Evolutionary conservation across 2,888 invertebrate species (phyloP).

Genomic region (Lapara coniferarum): DNA sequence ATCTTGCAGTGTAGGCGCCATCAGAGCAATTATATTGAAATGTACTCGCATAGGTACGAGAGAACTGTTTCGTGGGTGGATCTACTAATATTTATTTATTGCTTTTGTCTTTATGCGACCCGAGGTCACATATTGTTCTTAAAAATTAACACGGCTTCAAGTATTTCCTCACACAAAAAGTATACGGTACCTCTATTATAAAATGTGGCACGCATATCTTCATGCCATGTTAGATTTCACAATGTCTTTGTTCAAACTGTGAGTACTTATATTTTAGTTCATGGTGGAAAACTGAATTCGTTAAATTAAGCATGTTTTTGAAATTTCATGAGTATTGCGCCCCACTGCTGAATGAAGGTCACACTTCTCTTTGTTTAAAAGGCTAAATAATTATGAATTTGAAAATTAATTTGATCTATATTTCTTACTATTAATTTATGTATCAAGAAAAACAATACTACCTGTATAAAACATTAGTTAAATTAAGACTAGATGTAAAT

Average conservation of each 20-base stretch:
- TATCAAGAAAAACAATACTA: too few relatives aligned
- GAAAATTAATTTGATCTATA: background rate
- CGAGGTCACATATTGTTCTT: constrained; percentile 33
- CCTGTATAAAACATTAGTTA: too few relatives aligned
- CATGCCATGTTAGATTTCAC: background rate
- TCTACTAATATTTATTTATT: constrained; percentile 63
- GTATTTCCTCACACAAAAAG: background rate
- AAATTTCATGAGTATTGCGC: background rate
- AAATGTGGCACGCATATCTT: background rate
- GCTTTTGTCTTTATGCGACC: constrained; percentile 60
- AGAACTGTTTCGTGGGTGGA: constrained; percentile 70
- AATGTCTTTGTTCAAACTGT: constrained; percentile 9
- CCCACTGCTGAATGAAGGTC: too few relatives aligned
- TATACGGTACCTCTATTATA: constrained; percentile 16
- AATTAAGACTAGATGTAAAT: too few relatives aligned
- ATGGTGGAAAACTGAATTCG: background rate
- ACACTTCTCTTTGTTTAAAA: too few relatives aligned
- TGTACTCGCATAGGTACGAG: constrained; percentile 55
- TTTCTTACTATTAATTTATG: too few relatives aligned
- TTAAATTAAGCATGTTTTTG: too few relatives aligned
- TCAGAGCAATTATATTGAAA: constrained; percentile 68
- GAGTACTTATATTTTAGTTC: background rate
- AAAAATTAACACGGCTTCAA: constrained; percentile 12
- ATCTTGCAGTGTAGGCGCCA: constrained; percentile 63
- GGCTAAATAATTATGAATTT: too few relatives aligned